phyloP scores from a whole-genome alignment of 2,797 vertebrate genomes.

The Megaceryle alcyon region DNA sequence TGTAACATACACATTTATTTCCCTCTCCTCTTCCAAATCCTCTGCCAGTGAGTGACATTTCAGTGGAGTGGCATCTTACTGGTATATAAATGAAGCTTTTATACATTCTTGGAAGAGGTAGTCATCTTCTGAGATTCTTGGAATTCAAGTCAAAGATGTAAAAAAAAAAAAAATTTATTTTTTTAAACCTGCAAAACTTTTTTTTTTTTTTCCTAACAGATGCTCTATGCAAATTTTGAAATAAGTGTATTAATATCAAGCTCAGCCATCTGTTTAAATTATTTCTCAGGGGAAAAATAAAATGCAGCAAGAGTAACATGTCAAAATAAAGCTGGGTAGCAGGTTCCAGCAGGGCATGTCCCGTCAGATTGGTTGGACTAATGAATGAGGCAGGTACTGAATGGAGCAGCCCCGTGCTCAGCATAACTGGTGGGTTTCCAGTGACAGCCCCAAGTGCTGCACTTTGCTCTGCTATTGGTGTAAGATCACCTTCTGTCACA shows the following conservation, averaged over 20 bases:
- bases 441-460: background rate
- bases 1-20: background rate
- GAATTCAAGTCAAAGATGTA: slow-evolving; percentile 49
- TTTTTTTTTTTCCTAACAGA: background rate
- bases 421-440: background rate
- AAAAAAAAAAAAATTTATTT: background rate
- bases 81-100: slow-evolving; percentile 42
- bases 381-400: background rate
- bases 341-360: background rate
- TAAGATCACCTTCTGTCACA: background rate
- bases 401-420: background rate
- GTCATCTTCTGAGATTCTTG: slow-evolving; percentile 51
- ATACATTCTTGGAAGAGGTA: slow-evolving; percentile 49
- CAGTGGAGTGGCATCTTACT: slow-evolving; percentile 35
- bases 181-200: slow-evolving; percentile 33
- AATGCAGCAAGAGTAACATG: background rate
- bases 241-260: slow-evolving; percentile 64
- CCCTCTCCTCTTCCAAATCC: slow-evolving; percentile 42
- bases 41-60: slow-evolving; percentile 55
- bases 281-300: background rate
- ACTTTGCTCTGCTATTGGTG: rapidly evolving
- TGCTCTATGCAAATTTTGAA: slow-evolving; percentile 70
- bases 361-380: background rate
- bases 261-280: slow-evolving; percentile 66
- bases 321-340: slow-evolving; percentile 9